Evolutionary conservation across 2,888 invertebrate genomes (phyloP), one percentile per base, ranked within the genome.

Genomic region (Protonemura montana): DNA sequence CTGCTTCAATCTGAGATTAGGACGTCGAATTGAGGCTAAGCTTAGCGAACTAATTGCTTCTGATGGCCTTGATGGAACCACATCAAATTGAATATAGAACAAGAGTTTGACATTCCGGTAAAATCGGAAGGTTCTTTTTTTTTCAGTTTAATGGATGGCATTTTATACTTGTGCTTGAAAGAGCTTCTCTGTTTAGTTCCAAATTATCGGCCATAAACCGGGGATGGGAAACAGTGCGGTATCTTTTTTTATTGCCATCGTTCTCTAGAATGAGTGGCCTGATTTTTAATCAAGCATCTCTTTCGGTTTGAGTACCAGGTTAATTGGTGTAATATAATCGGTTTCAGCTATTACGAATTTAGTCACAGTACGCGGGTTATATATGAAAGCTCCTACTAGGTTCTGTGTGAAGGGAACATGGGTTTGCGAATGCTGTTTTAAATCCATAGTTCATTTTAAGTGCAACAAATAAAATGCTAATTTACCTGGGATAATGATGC

Each of bases 11-110:
- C 59, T 59, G 16, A 59, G 59, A 59, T 59, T 59, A 59, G 59
- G 21, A 10, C 59, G 59, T 13, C 59, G 59, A 10, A 59, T 59
- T 3, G 35, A 59, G 16, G 59, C 21, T 59, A 10, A 59, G 59
- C 59, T 59, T 59, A 59, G 16, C 7, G 59, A 10, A 81, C 81
- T 81, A 81, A 81, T 81, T 81, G 81, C n/a, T 81, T 29, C 28
- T 28, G 81, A 81, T 81, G 28, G 30, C 1, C 81, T 30, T 81
- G 29, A 81, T 29, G 81, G 81, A 81, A 30, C 59, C 59, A 59
- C 59, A 21, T 59, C 21, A 59, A 59, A 59, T 59, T 59, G 16
- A 59, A 59, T 59, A 59, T 59, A 59, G 59, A 59, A 59, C 59
- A 59, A 59, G 59, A 59, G 59, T 59, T 59, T 59, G 59, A 59